Conservation (phyloP, 2,113 vertebrate genomes). For the Sander vitreus region DNA sequence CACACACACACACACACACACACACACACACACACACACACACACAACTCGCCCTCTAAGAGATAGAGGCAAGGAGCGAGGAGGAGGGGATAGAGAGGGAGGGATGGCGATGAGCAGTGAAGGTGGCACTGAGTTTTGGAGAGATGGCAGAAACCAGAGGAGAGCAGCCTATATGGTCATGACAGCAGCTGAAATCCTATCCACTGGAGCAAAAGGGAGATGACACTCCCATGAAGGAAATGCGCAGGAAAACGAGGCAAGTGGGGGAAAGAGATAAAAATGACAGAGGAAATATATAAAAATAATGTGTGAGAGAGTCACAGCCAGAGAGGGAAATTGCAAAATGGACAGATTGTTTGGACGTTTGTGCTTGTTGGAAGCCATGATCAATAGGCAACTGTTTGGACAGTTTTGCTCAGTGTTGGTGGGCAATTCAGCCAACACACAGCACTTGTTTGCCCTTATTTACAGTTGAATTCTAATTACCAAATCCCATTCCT, state of each 20-base stretch:
- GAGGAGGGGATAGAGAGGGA: conserved; percentile 44
- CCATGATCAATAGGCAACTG: conserved; percentile 42
- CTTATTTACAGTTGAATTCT: conserved; percentile 41
- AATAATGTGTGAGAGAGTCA: conserved; percentile 36
- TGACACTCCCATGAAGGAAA: conserved; percentile 59
- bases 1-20: conserved; percentile 38
- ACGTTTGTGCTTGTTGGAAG: conserved; percentile 45
- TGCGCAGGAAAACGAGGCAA: conserved; percentile 35
- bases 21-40: conserved; percentile 34
- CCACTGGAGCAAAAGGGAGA: conserved; percentile 59
- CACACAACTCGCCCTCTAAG: conserved; percentile 42
- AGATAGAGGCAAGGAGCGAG: conserved; percentile 47
- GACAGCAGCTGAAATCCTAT: conserved; percentile 70
- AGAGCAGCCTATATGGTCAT: conserved; percentile 57
- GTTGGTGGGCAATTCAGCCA: conserved; percentile 39
- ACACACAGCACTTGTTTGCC: conserved; percentile 39
- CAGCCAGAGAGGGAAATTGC: conserved; percentile 14
- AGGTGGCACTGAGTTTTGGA: conserved; percentile 73
- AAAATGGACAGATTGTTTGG: conserved; percentile 48
- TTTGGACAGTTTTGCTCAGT: conserved; percentile 56
- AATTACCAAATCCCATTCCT: conserved; percentile 37
- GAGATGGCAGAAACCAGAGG: conserved; percentile 68
- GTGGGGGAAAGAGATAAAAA: conserved; percentile 27
- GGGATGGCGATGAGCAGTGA: conserved; percentile 62
- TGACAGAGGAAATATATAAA: conserved; percentile 42